Evolutionary conservation across 2,888 invertebrate genomes (phyloP).

Genomic region (Drosophila rellima): DNA sequence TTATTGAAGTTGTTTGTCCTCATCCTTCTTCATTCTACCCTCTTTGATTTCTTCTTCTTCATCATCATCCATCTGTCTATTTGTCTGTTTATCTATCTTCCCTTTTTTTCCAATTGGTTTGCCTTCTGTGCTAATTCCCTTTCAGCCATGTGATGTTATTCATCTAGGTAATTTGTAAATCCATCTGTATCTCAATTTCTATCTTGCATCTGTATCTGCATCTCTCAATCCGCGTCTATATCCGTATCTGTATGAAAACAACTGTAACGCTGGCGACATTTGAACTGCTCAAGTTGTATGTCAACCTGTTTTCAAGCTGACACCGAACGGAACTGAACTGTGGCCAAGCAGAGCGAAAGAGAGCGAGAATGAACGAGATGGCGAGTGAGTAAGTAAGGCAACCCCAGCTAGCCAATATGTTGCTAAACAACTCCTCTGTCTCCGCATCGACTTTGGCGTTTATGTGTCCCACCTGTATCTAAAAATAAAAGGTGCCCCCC

Average conservation of each 20-base stretch:
- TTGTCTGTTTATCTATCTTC: constrained; percentile 1
- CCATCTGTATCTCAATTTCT: no score
- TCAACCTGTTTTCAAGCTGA: constrained; percentile 70
- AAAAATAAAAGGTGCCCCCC: constrained; percentile 50
- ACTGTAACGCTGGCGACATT: constrained; percentile 56
- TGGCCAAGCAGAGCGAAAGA: constrained; percentile 12
- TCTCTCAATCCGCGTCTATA: not conserved
- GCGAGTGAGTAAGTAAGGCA: not conserved
- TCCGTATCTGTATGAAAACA: constrained; percentile 13
- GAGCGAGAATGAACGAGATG: not conserved
- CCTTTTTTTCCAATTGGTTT: constrained; percentile 25
- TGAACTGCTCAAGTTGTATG: constrained; percentile 66
- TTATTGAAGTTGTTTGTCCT: constrained; percentile 58
- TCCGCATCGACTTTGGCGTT: constrained; percentile 16
- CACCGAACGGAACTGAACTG: constrained; percentile 38
- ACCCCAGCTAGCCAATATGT: constrained; percentile 37
- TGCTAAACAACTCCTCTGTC: not conserved
- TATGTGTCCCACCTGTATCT: constrained; percentile 45
- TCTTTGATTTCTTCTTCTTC: constrained; percentile 1
- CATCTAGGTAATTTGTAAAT: constrained; percentile 34
- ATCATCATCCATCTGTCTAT: not conserved
- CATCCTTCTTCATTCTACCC: not conserved
- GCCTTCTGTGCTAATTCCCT: constrained; percentile 31
- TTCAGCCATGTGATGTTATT: constrained; percentile 31
- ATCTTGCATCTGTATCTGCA: no score